Evolutionary conservation across 1,140 invertebrate genomes (phyloP).

Genomic region (Bombus waltoni): DNA sequence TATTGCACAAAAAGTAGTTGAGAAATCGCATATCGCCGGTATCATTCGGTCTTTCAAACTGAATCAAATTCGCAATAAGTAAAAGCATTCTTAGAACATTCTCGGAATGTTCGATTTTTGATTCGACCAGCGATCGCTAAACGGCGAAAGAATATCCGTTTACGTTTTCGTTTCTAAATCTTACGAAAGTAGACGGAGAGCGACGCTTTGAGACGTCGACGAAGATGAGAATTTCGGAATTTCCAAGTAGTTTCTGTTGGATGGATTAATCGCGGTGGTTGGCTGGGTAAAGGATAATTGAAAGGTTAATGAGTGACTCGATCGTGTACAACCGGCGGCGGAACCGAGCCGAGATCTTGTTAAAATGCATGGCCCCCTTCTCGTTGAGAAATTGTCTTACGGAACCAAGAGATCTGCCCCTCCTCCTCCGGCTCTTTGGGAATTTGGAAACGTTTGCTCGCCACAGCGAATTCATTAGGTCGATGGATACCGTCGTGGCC

Average conservation of each 20-base stretch:
- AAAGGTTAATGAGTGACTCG: slow-evolving; percentile 29
- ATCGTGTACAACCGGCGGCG: background rate
- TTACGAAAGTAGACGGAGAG: too few species aligned
- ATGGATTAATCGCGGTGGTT: slow-evolving; percentile 8
- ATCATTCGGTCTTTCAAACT: too few species aligned
- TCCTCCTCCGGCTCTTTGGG: background rate
- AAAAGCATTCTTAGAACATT: too few species aligned
- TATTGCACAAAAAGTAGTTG: too few species aligned
- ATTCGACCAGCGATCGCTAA: too few species aligned
- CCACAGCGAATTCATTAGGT: background rate
- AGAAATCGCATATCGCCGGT: too few species aligned
- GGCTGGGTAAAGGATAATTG: slow-evolving; percentile 11
- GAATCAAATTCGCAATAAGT: too few species aligned
- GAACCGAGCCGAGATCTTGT: slow-evolving; percentile 11
- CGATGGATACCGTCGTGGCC: background rate
- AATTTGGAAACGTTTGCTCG: slow-evolving; percentile 2
- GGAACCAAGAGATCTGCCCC: background rate
- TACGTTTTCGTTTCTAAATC: too few species aligned
- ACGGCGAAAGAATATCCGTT: too few species aligned
- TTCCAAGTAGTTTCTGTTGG: background rate
- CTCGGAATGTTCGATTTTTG: too few species aligned
- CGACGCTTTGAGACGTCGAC: too few species aligned
- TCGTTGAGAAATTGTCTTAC: slow-evolving; percentile 13
- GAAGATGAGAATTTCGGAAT: slow-evolving; percentile 7
- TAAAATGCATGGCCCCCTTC: slow-evolving; percentile 19